Evolutionary conservation across 2,888 invertebrate genomes (phyloP), one percentile per base, ranked within the genome.

Genomic region (Platycheirus albimanus): DNA sequence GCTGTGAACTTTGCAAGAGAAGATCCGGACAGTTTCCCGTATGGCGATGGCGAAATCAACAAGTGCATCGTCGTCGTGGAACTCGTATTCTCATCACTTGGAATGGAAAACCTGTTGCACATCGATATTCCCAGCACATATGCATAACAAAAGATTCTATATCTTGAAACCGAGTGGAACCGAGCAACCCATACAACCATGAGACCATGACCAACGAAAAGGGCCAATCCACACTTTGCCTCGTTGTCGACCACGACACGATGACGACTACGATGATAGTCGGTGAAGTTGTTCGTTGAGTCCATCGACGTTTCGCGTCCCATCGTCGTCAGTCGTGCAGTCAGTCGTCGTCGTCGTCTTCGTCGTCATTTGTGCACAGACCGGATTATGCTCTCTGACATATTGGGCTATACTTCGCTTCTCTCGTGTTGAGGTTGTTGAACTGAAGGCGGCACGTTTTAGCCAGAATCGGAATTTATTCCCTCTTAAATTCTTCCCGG

Each of bases 341-440:
- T 33, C 45, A 30, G 28, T 20, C 64, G 47, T 13, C 20, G 20
- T n/a, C n/a, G n/a, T n/a, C n/a, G n/a, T n/a, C n/a, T n/a, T n/a
- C n/a, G n/a, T n/a, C n/a, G n/a, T n/a, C n/a, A n/a, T 69, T 64
- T 47, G 77, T 72, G 51, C 41, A 75, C 56, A 69, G 80, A 76
- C 80, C 76, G 80, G 79, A 80, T 80, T 79, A 61, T 61, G 79
- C 74, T 76, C 51, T 76, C 71, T 64, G 75, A 70, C 76, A 76
- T 80, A 80, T 76, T 76, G 58, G 70, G 64, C 70, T 70, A 36
- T 17, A 54, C 63, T 38, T 49, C 2, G 47, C n/a, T 52, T 47
- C 64, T 36, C 66, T 64, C 13, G 38, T 58, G 38, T 58, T n/a
- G 24, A 75, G 80, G 75, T 80, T 80, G 45, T 76, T 80, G 76